Base-by-base conservation (phyloP, 2,797 vertebrate genomes). In the Periparus ater region DNA sequence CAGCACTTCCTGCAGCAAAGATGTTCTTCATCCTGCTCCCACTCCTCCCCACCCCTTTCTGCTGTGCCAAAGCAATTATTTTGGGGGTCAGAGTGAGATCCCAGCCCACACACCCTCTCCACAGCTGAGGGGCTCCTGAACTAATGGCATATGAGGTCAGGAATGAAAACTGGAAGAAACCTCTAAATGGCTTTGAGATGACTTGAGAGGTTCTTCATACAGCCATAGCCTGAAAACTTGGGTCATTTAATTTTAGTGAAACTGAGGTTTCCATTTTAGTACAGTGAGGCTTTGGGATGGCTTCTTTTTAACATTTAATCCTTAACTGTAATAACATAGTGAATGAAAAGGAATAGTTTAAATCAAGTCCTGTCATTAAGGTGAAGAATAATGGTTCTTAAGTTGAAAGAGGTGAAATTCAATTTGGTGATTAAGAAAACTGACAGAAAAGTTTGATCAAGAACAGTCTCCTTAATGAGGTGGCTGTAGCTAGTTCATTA, bases 381-480 rank as follows among this genome's bases (percentile, higher is more conserved):
- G 61, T 71, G 87, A 94, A 51, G 40, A 92, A 74, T 40, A 58
- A 89, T 22, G 70, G 50, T 54, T 83, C 72, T 84, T 29, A 65
- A 32, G 82, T 36, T 92, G 54, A 89, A 51, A 51, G 51, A 84
- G 81, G 68, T 89, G 78, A 93, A 92, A 91, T 83, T 91, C 68
- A 83, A 83, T 80, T 74, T 78, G 54, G 50, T 65, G 53, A 75
- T 94, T 91, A 93, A 88, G 82, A 91, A 94, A 95, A 85, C 61
- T 72, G 84, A 44, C 89, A 88, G 80, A 70, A 88, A 85, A 91
- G 50, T 91, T 85, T 77, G 84, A 83, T 91, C 84, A 91, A 51
- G 84, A 77, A 14, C 20, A 55, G 58, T 36, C 9, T 83, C 57
- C 53, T 77, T 85, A 94, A 93, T 53, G 47, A 93, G 72, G 61